A percentile compares a stretch with the other conserved stretches of the same genome.
phyloP scores from a whole-genome alignment of 1,140 invertebrate genomes.

The Carposina sasakii region DNA sequence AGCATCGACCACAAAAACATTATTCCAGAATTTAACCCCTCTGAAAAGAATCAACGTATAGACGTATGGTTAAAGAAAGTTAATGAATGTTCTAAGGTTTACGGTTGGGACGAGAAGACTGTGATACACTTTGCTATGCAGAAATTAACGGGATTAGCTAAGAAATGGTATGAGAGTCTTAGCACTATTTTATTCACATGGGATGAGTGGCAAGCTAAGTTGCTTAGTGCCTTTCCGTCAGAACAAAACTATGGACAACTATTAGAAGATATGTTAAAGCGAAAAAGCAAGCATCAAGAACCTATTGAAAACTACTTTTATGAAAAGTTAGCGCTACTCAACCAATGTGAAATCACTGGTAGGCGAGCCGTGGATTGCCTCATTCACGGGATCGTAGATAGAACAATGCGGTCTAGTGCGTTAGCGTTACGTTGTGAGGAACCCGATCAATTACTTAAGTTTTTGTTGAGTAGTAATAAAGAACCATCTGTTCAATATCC shows the following conservation, averaged over 20 bases:
- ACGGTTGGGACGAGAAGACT: conserved; percentile 11
- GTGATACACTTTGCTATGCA: conserved; percentile 4
- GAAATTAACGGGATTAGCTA: conserved; percentile 16
- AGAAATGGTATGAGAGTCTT: conserved; percentile 21
- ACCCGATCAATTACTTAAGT: conserved; percentile 8
- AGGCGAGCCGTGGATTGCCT: conserved; percentile 11
- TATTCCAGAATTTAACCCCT: conserved; percentile 9
- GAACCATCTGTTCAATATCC: too few relatives aligned
- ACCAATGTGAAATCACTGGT: conserved; percentile 7
- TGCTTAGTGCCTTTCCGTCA: conserved; percentile 15
- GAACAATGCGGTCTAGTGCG: conserved; percentile 5
- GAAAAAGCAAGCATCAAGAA: neutral
- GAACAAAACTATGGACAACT: conserved; percentile 7
- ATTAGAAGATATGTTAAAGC: conserved; percentile 7
- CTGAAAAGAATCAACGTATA: conserved; percentile 5
- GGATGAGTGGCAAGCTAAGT: conserved; percentile 21
- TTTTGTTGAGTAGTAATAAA: conserved; percentile 9
- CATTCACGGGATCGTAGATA: conserved; percentile 8
- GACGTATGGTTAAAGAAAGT: conserved; percentile 10
- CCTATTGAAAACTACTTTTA: conserved; percentile 10
- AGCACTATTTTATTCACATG: conserved; percentile 16
- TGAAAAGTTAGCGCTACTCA: conserved; percentile 8
- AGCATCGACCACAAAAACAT: conserved; percentile 9
- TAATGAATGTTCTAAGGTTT: conserved; percentile 9
- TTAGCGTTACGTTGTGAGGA: conserved; percentile 7